These are phyloP conservation scores for Eurytoma adleriae DNA, from an alignment of 2,888 invertebrate species.

Conservation along the genomic window DNA sequence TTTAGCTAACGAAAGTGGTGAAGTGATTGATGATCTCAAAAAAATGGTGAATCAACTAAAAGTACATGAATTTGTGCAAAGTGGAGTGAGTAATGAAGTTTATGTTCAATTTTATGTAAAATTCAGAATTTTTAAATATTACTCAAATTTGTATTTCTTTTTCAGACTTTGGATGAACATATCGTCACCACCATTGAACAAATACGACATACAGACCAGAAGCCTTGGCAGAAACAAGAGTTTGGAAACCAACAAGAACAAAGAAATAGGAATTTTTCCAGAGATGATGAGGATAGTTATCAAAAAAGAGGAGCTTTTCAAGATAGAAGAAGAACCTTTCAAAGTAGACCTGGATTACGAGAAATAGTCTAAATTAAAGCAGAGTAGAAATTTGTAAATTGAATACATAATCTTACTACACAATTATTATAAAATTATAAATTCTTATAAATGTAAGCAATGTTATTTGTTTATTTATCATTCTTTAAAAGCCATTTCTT, in stretches of 20 bases:
- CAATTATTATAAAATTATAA: neutral
- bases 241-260: neutral
- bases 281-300: neutral
- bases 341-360: slow-evolving; percentile 31
- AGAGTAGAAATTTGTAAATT: neutral
- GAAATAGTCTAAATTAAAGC: slow-evolving; percentile 24
- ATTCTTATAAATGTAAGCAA: neutral
- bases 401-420: neutral
- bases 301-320: too few relatives aligned
- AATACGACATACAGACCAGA: slow-evolving; percentile 8
- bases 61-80: slow-evolving; percentile 78
- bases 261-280: slow-evolving; percentile 1
- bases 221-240: slow-evolving; percentile 3
- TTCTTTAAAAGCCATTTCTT: slow-evolving; percentile 65
- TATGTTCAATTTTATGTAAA: slow-evolving; percentile 60
- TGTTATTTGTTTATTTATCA: slow-evolving; percentile 61
- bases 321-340: neutral
- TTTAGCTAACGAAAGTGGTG: slow-evolving; percentile 77
- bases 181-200: slow-evolving; percentile 19
- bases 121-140: slow-evolving; percentile 38
- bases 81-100: slow-evolving; percentile 71
- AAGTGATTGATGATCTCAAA: slow-evolving; percentile 79
- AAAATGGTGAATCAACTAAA: slow-evolving; percentile 78
- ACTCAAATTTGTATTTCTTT: slow-evolving; percentile 38
- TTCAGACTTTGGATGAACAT: slow-evolving; percentile 75